These are phyloP conservation scores for Morbakka virulenta DNA, from an alignment of 30 jellyfish, hydroid and myxozoan species.

Conservation along the genomic window DNA sequence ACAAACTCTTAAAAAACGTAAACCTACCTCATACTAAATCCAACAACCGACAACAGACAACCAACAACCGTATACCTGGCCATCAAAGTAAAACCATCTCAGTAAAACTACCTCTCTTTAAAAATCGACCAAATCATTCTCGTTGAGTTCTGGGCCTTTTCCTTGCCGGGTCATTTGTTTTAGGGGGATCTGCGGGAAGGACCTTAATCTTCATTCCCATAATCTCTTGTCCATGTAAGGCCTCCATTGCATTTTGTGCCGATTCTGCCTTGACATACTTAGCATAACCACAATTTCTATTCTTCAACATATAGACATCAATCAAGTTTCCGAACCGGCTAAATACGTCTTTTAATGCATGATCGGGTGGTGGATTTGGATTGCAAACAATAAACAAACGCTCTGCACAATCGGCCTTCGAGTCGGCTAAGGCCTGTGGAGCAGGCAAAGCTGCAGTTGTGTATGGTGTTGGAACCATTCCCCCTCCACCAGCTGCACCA, in stretches of 20 bases:
- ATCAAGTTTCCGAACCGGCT: slow-evolving; percentile 95
- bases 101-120: no score
- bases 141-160: slow-evolving; percentile 91
- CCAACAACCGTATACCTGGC: no score
- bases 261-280: slow-evolving; percentile 74
- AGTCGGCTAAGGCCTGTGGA: slow-evolving; percentile 82
- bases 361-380: slow-evolving; percentile 96
- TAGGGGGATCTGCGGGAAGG: slow-evolving; percentile 98
- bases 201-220: slow-evolving; percentile 90
- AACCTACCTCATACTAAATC: no score
- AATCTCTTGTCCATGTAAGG: slow-evolving; percentile 89
- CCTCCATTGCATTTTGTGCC: slow-evolving; percentile 84
- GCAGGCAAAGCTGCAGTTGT: slow-evolving; percentile 85
- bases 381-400: slow-evolving; percentile 94
- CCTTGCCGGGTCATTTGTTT: slow-evolving; percentile 87
- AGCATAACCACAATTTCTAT: slow-evolving; percentile 95
- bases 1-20: no score
- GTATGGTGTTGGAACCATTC: slow-evolving; percentile 9
- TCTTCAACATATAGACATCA: slow-evolving; percentile 91
- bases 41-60: no score
- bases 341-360: slow-evolving; percentile 88
- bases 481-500: slow-evolving; percentile 29
- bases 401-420: slow-evolving; percentile 90
- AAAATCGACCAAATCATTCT: no score
- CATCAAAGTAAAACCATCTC: no score